Base-by-base conservation (phyloP, 2,797 vertebrate genomes). In the Acomys russatus region DNA sequence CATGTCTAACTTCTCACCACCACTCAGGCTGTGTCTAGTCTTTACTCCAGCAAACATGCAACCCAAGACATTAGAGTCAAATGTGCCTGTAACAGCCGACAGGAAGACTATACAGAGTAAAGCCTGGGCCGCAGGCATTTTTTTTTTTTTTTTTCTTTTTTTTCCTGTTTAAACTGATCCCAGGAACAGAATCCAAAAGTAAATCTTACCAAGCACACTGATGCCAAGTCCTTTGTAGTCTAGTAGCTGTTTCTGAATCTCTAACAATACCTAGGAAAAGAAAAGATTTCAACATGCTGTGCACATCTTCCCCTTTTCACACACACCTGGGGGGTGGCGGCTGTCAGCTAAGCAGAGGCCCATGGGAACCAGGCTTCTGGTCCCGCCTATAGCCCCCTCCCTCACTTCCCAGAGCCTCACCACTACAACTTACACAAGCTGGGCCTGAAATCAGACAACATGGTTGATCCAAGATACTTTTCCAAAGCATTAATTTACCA, bases 121-220 rank as follows among this genome's bases (percentile, higher is more conserved):
- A 74, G 33, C 90, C 17, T 23, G 63, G 51, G 68, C 9, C 73
- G 15, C 14, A 59, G 64, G 23, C 23, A 88, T 91, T 94, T 94
- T 44, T n/a, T n/a, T n/a, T n/a, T n/a, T n/a, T n/a, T n/a, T n/a
- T n/a, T n/a, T n/a, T n/a, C n/a, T n/a, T n/a, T n/a, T n/a, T n/a
- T n/a, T 73, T 93, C 30, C 18, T 63, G 76, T 63, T 87, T 49
- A 92, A 96, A 88, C 10, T 7, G 82, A 96, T 23, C 44, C 44
- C 44, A 90, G 30, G 86, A 0, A 25, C 0, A 84, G 25, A 82
- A 92, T 68, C 82, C 84, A 35, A 94, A 10, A 94, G 90, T 11
- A 93, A 93, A 79, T 91, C 99, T 99, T 98, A 99, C 99, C 99
- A 18, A 99, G 99, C 96, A 99, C 99, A 96, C 99, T 99, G 89